Evolutionary conservation across 1,140 invertebrate species (phyloP), one percentile per base, ranked within the genome.

Genomic region (Drosophila paulistorum): DNA sequence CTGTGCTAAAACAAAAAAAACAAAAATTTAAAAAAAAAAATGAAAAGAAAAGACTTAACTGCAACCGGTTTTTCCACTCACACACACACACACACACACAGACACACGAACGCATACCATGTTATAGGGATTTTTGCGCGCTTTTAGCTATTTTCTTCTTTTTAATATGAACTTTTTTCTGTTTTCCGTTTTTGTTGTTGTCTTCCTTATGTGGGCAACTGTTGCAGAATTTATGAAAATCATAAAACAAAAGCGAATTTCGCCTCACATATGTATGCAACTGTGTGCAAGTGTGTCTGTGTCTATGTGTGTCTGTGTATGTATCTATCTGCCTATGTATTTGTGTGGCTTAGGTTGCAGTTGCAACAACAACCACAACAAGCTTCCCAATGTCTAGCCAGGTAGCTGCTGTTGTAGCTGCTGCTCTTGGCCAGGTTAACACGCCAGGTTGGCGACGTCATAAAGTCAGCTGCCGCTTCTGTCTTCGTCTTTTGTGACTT

Each of bases 171-270:
- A 71, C 61, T 73, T 77, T 80, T 71, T 54, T 68, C 62, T 72
- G 66, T 70, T 81, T 69, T 67, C 35, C 35, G 61, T 59, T 58
- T 66, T 37, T 65, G 51, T 55, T 65, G 26, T 48, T 39, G 64
- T 33, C 14, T 37, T 33, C 17, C 33, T 59, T 30, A 30, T 65
- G 35, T 64, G 37, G 69, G 51, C 57, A 71, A 65, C 68, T 71
- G 73, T 73, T 66, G 68, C 67, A 57, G 69, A 81, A 87, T 86
- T 86, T 86, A 87, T 86, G 83, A 81, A 77, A 81, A 81, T 81
- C 68, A 81, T 85, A 81, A 85, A 85, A 85, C 78, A 85, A 86
- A 86, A 86, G 82, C 82, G 82, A 85, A 85, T 82, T 82, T 82
- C 68, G 65, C 69, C 33, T 74, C 70, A 26, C 72, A 68, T 60